Base-by-base conservation (phyloP, 2,113 vertebrate genomes). In the Zosterops pallidus region DNA sequence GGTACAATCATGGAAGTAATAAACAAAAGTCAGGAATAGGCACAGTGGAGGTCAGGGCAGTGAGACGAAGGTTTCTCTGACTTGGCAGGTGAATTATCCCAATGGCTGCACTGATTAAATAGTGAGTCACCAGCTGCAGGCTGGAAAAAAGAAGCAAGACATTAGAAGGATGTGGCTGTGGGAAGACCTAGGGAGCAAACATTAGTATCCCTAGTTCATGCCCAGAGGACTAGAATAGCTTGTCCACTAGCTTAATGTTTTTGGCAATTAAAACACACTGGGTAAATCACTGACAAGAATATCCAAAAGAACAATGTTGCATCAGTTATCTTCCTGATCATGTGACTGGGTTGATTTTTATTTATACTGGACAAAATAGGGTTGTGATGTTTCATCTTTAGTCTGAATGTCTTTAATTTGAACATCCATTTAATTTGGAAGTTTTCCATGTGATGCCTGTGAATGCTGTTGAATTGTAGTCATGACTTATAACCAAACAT, bases 301-400 rank as follows among this genome's bases (percentile, higher is more conserved):
- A 41, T 57, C 60, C 60, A 71, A 60, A 75, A 79, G 88, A 94
- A 59, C 56, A 86, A 39, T 84, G 46, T 86, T 95, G 79, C 86
- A 89, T 78, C 71, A 41, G 41, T 94, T 88, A 90, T 86, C 60
- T 95, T 94, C 76, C 86, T 79, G 49, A 92, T 41, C 23, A 78
- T 68, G 90, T 75, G 76, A 41, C 47, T 89, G 50, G 39, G 70
- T 71, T 83, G 63, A 44, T 81, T 96, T 53, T 64, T 89, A 78
- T 86, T 96, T 93, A 75, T 92, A 82, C n/a, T 62, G 75, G 49
- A 86, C 80, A 92, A 94, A 95, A 93, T 44, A 90, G 8, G 9
- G 41, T 72, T 88, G 47, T 75, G 76, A 67, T 81, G 56, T 71
- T 90, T 84, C 76, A 17, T 93, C 56, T 82, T 81, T 63, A 86